phyloP scores from a whole-genome alignment of 2,888 invertebrate genomes.

The Ryuthela nishihirai region DNA sequence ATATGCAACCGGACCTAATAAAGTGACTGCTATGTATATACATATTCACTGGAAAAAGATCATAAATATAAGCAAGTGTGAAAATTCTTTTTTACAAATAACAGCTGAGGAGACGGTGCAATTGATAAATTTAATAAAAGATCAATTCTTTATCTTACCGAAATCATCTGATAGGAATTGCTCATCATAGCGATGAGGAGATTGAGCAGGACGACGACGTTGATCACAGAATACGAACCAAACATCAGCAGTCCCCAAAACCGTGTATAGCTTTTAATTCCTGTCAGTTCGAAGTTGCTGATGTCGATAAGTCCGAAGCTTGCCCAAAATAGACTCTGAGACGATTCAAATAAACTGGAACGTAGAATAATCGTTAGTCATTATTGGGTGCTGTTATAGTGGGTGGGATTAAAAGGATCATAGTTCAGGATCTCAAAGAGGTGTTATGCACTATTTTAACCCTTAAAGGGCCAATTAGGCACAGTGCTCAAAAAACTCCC shows the following conservation, averaged over 20 bases:
- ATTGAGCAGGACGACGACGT: constrained; percentile 56
- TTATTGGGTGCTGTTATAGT: neutral
- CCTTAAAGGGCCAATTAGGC: too few relatives aligned
- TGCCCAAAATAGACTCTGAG: constrained; percentile 57
- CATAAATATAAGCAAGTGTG: too few relatives aligned
- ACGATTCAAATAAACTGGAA: constrained; percentile 60
- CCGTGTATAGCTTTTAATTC: constrained; percentile 49
- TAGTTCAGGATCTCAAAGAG: too few relatives aligned
- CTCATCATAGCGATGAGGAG: constrained; percentile 59
- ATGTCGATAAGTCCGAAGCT: constrained; percentile 56
- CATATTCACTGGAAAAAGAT: too few relatives aligned
- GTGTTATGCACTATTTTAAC: too few relatives aligned
- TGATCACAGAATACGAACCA: constrained; percentile 55
- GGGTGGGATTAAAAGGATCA: too few relatives aligned
- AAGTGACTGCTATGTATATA: too few relatives aligned
- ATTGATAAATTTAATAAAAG: too few relatives aligned
- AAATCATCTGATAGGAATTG: constrained; percentile 56
- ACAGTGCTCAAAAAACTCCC: too few relatives aligned
- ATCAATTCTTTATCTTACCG: constrained; percentile 60
- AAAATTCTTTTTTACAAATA: too few relatives aligned
- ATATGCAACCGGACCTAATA: too few relatives aligned
- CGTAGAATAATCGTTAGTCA: constrained; percentile 5
- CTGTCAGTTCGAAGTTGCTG: constrained; percentile 51
- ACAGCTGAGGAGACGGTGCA: too few relatives aligned
- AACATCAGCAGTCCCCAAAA: constrained; percentile 58